Base-by-base conservation (phyloP, 2,113 vertebrate genomes). In the Oxyruncus cristatus region DNA sequence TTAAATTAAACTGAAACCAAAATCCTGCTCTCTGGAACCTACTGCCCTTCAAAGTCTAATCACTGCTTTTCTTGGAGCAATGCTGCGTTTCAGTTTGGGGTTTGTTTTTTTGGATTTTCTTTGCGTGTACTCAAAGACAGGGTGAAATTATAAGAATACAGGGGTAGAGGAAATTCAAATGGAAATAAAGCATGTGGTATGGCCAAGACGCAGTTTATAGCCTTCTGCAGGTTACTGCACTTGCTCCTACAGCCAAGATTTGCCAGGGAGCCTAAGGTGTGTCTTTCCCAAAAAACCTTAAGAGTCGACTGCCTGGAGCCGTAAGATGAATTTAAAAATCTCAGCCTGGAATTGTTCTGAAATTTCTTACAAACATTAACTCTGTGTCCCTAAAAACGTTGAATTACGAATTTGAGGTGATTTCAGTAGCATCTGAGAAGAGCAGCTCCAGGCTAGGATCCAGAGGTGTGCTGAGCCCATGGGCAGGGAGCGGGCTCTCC, bases 1-100 rank as follows among this genome's bases (percentile, higher is more conserved):
- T 88, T 50, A 90, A 91, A 74, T 76, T 53, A 77, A 91, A 65
- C 0, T 55, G 53, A 92, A 95, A 94, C 92, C 53, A 88, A 92
- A 83, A 1, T 28, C 4, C 30, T 62, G 4, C 58, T 76, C 74
- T 84, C 47, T 85, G 47, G 61, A 91, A 72, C 39, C 35, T 68
- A 8, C 58, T 95, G 75, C 21, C 61, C 47, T 58, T 73, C 44
- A 22, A 82, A 75, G 44, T 50, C 59, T 62, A 82, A 89, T 89
- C 44, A 37, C 24, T 53, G 41, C 53, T 96, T 92, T 87, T 46
- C 49, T 89, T 91, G 71, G 77, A 95, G 42, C 9, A 19, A 72
- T 5, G 12, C n/a, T 6, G 1, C n/a, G 6, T 47, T 90, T 68
- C 35, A 72, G 41, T 50, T 76, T 37, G 13, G 12, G 8, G 13